A percentile compares a stretch with the other conserved stretches of the same genome.
These are phyloP conservation scores for Eidolon dupreanum DNA, from an alignment of 2,797 vertebrate genomes.

Conservation along the genomic window DNA sequence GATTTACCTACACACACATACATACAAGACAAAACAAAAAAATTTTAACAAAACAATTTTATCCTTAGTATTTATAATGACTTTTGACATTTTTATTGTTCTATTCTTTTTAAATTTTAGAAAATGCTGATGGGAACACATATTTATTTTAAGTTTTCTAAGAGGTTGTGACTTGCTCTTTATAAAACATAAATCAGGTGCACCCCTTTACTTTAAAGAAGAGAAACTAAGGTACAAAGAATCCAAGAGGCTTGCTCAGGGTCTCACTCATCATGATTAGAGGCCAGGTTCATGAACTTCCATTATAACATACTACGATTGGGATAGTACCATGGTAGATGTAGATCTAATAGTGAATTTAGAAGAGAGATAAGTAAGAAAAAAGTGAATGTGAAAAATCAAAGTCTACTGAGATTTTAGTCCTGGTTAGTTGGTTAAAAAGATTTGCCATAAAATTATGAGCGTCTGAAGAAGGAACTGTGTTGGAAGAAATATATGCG, in stretches of 20 bases:
- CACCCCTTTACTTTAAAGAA: conserved; percentile 10
- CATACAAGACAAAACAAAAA: not conserved
- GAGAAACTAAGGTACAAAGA: not conserved
- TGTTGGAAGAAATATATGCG: not conserved
- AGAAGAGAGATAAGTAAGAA: not conserved
- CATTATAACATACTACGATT: fast-evolving
- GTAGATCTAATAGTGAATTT: not conserved
- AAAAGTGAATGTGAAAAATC: conserved; percentile 16
- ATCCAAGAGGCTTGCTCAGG: not conserved
- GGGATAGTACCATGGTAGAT: not conserved
- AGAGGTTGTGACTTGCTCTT: not conserved
- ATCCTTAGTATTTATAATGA: conserved; percentile 18
- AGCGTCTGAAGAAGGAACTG: not conserved
- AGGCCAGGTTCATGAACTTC: not conserved
- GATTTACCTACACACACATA: not conserved
- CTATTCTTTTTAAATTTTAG: conserved; percentile 1
- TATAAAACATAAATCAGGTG: not conserved
- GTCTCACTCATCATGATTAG: not conserved
- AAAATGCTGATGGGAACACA: not conserved
- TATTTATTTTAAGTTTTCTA: conserved; percentile 19
- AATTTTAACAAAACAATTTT: not conserved
- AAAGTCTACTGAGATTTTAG: not conserved
- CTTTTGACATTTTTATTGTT: conserved; percentile 27
- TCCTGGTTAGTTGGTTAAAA: not conserved
- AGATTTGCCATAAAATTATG: not conserved